Base-by-base conservation (phyloP, 2,113 vertebrate genomes). In the Siniperca chuatsi region DNA sequence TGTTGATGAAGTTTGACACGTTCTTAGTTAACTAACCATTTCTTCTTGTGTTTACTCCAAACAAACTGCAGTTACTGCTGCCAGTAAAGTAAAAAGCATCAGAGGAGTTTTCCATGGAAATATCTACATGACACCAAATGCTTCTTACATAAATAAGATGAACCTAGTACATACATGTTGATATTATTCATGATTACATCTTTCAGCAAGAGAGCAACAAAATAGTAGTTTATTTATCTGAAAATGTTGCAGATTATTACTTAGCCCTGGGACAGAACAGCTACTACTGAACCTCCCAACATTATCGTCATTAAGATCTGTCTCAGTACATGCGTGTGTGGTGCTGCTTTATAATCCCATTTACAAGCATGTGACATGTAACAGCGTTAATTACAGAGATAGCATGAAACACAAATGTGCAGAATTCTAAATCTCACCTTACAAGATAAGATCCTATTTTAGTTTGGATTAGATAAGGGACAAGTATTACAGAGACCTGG, bases 301-400 rank as follows among this genome's bases (percentile, higher is more conserved):
- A 8, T 55, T 29, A 72, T 81, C 50, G 25, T 33, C 40, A 65
- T 80, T 69, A 72, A 60, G 37, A 75, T 74, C 74, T 35, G 50
- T 55, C 67, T 46, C 37, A 8, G 21, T 33, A 42, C 18, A 35
- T 33, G 44, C 15, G 7, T 50, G 75, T 58, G 54, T 60, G 78
- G 40, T 50, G 55, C 55, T 81, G 77, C 68, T 65, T 71, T 74
- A 52, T 76, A 79, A 85, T 90, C 84, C 29, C n/a, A 67, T 89
- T 88, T 75, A 69, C n/a, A 79, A 81, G 73, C 86, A 78, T 40
- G 65, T 52, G 48, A 71, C 25, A 81, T 61, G 40, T 66, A 66
- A 40, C 74, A 44, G 25, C 76, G 71, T 87, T 81, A 79, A 87
- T 81, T 60, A 74, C 64, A 74, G 60, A 60, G 66, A 54, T 33